phyloP scores from a whole-genome alignment of 2,797 vertebrate species.

The Acanthurus tractus region DNA sequence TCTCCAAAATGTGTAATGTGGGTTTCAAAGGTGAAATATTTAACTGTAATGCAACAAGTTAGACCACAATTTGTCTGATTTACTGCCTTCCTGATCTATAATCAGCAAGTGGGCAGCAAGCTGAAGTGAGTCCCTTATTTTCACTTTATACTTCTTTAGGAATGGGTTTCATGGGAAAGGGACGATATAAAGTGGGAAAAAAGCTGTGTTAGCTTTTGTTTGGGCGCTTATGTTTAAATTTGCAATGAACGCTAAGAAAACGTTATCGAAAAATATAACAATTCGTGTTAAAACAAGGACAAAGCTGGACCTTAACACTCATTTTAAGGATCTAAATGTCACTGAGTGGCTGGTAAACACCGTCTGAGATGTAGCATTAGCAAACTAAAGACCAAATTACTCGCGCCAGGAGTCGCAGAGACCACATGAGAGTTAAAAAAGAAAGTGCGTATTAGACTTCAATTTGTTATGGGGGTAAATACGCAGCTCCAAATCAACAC shows the following conservation, averaged over 20 bases:
- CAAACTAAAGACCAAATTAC: not conserved
- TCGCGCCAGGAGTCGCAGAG: not conserved
- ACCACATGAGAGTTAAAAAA: not conserved
- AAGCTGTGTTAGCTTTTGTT: slow-evolving; percentile 11
- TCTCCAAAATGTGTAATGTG: slow-evolving; percentile 50
- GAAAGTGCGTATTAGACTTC: too few species aligned
- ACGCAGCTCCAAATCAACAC: not conserved
- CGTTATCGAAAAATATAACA: not conserved
- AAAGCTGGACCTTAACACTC: not conserved
- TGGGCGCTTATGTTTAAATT: slow-evolving; percentile 16
- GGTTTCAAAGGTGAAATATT: slow-evolving; percentile 69
- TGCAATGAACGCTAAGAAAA: slow-evolving; percentile 11
- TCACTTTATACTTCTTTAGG: slow-evolving; percentile 33
- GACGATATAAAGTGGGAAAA: slow-evolving; percentile 19
- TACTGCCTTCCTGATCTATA: slow-evolving; percentile 43
- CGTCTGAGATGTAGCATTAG: not conserved
- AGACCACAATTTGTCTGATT: slow-evolving; percentile 56
- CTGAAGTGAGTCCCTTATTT: slow-evolving; percentile 29
- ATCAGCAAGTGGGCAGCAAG: slow-evolving; percentile 49
- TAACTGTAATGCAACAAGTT: slow-evolving; percentile 54
- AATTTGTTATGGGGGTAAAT: not conserved
- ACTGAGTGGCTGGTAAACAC: not conserved
- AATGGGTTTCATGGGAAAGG: slow-evolving; percentile 35
- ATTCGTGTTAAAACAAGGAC: not conserved
- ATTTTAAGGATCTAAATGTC: too few species aligned